phyloP scores from a whole-genome alignment of 2,113 vertebrate genomes.

The Hippolais icterina region DNA sequence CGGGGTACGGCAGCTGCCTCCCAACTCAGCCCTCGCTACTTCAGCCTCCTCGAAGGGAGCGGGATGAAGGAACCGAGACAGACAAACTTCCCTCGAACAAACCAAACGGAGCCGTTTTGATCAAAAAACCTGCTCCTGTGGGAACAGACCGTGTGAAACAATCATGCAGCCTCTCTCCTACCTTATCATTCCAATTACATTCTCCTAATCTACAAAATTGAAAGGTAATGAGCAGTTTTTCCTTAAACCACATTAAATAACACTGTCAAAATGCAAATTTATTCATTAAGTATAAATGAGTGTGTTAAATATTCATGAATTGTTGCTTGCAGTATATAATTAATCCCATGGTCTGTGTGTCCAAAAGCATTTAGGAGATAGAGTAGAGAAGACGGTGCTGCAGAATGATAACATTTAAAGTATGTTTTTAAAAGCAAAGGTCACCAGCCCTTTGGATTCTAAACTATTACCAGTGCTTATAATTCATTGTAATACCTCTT shows the following conservation, averaged over 20 bases:
- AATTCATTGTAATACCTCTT: conserved; percentile 27
- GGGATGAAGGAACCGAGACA: background rate
- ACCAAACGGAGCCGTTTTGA: background rate
- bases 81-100: background rate
- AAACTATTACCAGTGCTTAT: conserved; percentile 28
- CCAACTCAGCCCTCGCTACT: rapidly evolving
- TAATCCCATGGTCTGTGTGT: conserved; percentile 80
- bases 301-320: conserved; percentile 84
- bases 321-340: conserved; percentile 79
- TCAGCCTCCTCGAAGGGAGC: background rate
- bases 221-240: conserved; percentile 82
- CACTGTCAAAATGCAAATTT: conserved; percentile 84
- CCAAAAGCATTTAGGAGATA: conserved; percentile 72
- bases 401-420: conserved; percentile 47
- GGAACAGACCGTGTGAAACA: conserved; percentile 28
- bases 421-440: conserved; percentile 50
- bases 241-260: conserved; percentile 83
- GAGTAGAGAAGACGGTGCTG: conserved; percentile 27
- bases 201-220: conserved; percentile 78
- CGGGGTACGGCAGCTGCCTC: rapidly evolving
- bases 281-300: conserved; percentile 86
- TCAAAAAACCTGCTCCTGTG: background rate
- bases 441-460: conserved; percentile 18
- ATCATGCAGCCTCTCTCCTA: conserved; percentile 46
- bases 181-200: conserved; percentile 78